Evolutionary conservation across 2,888 invertebrate genomes (phyloP).

Genomic region (Hylaea fasciaria): DNA sequence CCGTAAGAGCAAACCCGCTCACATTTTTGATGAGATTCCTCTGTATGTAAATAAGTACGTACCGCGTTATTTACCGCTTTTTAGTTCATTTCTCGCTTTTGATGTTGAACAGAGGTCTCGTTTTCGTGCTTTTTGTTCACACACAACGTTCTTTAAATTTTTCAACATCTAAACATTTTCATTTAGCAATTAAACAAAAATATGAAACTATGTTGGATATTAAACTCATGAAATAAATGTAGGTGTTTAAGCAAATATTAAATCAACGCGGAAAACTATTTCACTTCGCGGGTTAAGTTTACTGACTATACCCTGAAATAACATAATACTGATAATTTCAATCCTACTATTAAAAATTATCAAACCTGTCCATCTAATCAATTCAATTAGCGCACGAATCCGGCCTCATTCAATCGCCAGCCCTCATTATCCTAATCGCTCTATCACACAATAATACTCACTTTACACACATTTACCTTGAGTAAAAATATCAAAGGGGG

Average conservation of each 20-base stretch:
- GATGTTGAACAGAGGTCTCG: slow-evolving; percentile 6
- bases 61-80: slow-evolving; percentile 58
- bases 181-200: no score
- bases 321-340: background rate
- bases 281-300: no score
- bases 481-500: slow-evolving; percentile 72
- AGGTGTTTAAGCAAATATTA: no score
- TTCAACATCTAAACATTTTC: no score
- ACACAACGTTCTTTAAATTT: background rate
- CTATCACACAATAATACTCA: slow-evolving; percentile 65
- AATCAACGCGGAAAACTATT: no score
- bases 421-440: slow-evolving; percentile 46
- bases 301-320: no score
- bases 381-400: slow-evolving; percentile 25
- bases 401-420: slow-evolving; percentile 34
- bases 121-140: slow-evolving; percentile 7
- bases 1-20: slow-evolving; percentile 35
- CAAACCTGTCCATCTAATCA: slow-evolving; percentile 12
- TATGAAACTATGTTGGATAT: background rate
- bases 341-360: slow-evolving; percentile 11
- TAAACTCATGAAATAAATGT: no score
- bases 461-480: slow-evolving; percentile 74
- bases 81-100: slow-evolving; percentile 50
- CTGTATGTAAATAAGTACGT: slow-evolving; percentile 62
- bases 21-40: slow-evolving; percentile 54